These are phyloP conservation scores for Anableps anableps DNA, from an alignment of 2,797 vertebrate genomes.

Conservation along the genomic window DNA sequence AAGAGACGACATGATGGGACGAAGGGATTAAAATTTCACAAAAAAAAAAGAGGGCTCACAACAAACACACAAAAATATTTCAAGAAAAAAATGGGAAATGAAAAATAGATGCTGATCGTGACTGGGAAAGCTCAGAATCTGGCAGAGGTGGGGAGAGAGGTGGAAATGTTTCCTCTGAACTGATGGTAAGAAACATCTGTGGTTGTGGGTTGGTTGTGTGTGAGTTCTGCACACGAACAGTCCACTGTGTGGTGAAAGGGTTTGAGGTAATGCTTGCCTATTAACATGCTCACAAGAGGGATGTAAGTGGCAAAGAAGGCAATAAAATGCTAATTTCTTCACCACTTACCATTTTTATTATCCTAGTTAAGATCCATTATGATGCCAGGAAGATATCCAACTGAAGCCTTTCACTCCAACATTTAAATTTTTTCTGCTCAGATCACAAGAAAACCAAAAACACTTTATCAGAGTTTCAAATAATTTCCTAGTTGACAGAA, in stretches of 20 bases:
- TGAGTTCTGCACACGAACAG: slow-evolving; percentile 32
- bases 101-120: slow-evolving; percentile 17
- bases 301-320: slow-evolving; percentile 39
- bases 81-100: slow-evolving; percentile 10
- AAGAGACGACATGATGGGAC: slow-evolving; percentile 90
- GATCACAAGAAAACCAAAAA: neutral
- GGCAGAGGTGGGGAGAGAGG: slow-evolving; percentile 33
- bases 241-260: slow-evolving; percentile 27
- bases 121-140: slow-evolving; percentile 36
- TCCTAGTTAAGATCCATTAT: slow-evolving; percentile 81
- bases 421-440: slow-evolving; percentile 23
- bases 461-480: neutral
- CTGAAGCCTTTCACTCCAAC: slow-evolving; percentile 43
- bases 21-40: slow-evolving; percentile 1
- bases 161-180: slow-evolving; percentile 39
- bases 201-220: slow-evolving; percentile 49
- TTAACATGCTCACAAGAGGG: slow-evolving; percentile 16
- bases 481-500: neutral
- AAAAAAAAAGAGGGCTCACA: neutral
- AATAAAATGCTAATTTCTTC: slow-evolving; percentile 60
- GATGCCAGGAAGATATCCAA: slow-evolving; percentile 52
- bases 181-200: slow-evolving; percentile 47
- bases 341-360: slow-evolving; percentile 68
- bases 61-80: slow-evolving; percentile 13
- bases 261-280: slow-evolving; percentile 48